phyloP scores from a whole-genome alignment of 1,140 invertebrate species.

The Drosophila mauritiana region DNA sequence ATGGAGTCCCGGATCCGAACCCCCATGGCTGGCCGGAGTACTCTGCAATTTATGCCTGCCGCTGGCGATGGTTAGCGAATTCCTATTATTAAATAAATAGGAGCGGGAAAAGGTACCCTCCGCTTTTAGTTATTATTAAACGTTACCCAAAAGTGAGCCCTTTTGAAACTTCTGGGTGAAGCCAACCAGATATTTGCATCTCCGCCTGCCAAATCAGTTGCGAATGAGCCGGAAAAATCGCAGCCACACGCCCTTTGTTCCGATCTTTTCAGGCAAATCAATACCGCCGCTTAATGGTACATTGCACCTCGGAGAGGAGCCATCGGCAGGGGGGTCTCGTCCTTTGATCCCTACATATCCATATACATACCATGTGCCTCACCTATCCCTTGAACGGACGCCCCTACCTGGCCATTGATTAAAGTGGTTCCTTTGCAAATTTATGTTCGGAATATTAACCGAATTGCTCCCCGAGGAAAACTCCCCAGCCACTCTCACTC shows the following conservation, averaged over 20 bases:
- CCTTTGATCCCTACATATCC: conserved; percentile 15
- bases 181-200: neutral
- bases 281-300: conserved; percentile 55
- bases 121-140: too few species aligned
- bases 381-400: conserved; percentile 11
- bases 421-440: conserved; percentile 81
- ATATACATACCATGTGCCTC: neutral
- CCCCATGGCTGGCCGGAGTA: conserved; percentile 36
- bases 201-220: conserved; percentile 14
- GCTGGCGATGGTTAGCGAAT: neutral
- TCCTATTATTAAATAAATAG: conserved; percentile 10
- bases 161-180: neutral
- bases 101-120: neutral
- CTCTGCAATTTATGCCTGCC: conserved; percentile 52
- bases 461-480: conserved; percentile 80
- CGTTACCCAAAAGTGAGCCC: neutral
- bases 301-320: conserved; percentile 43
- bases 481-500: conserved; percentile 53
- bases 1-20: conserved; percentile 17
- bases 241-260: conserved; percentile 19
- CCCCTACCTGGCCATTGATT: conserved; percentile 72
- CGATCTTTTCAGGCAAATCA: conserved; percentile 42
- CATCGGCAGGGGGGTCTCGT: neutral
- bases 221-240: conserved; percentile 9
- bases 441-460: conserved; percentile 81